These are phyloP conservation scores for Oophaga pumilio DNA, from an alignment of 2,113 vertebrate species.

Conservation along the genomic window DNA sequence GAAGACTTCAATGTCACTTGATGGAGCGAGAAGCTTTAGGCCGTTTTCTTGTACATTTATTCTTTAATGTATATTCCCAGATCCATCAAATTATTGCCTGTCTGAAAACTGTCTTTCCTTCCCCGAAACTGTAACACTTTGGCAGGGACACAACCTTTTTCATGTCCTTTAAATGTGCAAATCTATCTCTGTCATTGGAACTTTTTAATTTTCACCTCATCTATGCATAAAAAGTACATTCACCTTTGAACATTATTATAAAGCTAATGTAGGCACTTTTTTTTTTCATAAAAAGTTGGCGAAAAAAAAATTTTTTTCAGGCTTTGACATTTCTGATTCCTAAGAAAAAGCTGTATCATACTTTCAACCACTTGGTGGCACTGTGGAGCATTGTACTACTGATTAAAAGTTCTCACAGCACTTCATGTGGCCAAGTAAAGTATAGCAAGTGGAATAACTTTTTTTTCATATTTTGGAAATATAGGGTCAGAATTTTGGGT, in stretches of 20 bases:
- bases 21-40: neutral
- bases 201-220: neutral
- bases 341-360: neutral
- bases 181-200: neutral
- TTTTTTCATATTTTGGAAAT: too few relatives aligned
- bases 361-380: neutral
- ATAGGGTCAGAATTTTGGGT: too few relatives aligned
- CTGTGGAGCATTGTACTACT: neutral
- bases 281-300: neutral
- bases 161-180: slow-evolving; percentile 12
- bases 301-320: neutral
- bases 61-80: neutral
- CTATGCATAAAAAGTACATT: neutral
- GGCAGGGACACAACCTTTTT: neutral
- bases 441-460: neutral
- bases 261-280: neutral
- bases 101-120: neutral
- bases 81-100: neutral
- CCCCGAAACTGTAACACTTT: neutral
- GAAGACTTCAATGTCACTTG: neutral
- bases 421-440: neutral
- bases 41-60: neutral
- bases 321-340: neutral
- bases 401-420: neutral
- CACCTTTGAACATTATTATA: neutral